Evolutionary conservation across 2,797 vertebrate species (phyloP), one percentile per base, ranked within the genome.

Genomic region (Cheirogaleus major): DNA sequence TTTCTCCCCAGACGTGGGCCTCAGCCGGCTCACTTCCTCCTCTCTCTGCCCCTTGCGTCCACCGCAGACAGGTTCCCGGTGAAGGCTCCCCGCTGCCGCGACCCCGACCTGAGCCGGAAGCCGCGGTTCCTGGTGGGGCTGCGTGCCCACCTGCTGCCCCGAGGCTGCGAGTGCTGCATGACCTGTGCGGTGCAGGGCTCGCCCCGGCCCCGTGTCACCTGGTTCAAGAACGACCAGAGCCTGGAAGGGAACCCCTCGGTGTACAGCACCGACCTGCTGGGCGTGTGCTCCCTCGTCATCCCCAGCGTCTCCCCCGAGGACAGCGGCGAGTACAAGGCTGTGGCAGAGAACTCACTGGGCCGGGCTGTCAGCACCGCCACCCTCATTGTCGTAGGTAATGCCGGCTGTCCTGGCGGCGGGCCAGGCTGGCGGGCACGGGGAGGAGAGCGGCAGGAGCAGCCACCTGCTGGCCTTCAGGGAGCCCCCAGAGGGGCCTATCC

Each of bases 161-260:
- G 93, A 0, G 99, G 99, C 89, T 99, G 99, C 0, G 99, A 99
- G 87, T 99, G 99, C 83, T 98, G 92, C 55, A 99, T 99, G 99
- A 99, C 98, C 98, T 99, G 99, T 0, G 99, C 99, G 0, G 99
- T 99, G 43, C 98, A 97, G n/a, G 99, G 99, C 89, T 97, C 98
- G 5, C 99, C 99, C 0, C 50, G 79, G 2, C 99, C 99, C 2
- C 98, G 97, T 0, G 76, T 99, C 98, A 99, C 98, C 0, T 99
- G 99, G 99, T 99, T 99, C 96, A 99, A 98, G 96, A 98, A 99
- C 67, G 97, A 95, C 52, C 95, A 98, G 94, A 99, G 99, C 97
- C 96, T 99, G 96, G 99, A 99, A 94, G 98, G 97, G 0, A 97
- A 99, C 61, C 96, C 98, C 1, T 95, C 98, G n/a, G 99, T 99